A percentile compares a stretch with the other conserved stretches of the same genome.
Conservation (phyloP, 2,797 vertebrate genomes). For the Tragelaphus oryx region DNA sequence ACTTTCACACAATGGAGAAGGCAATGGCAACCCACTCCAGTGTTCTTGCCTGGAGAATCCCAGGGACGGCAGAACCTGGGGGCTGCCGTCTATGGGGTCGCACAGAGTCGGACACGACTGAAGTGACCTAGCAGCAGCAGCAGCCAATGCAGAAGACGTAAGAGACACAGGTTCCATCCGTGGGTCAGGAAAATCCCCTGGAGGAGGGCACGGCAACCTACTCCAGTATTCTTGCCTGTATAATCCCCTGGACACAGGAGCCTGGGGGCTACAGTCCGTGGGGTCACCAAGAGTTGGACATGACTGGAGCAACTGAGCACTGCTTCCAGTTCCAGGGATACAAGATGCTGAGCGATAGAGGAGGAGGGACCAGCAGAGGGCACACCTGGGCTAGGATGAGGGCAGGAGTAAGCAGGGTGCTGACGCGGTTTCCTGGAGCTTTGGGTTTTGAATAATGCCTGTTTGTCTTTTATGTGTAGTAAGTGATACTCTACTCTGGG, state of each 20-base stretch:
- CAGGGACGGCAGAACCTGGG: too few species aligned
- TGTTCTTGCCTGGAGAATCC: too few species aligned
- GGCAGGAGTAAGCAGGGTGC: background rate
- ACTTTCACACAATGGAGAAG: too few species aligned
- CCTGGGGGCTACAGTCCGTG: background rate
- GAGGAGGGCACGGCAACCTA: background rate
- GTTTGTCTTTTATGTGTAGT: conserved; percentile 62
- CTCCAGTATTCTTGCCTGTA: background rate
- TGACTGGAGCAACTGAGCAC: background rate
- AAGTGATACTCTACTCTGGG: conserved; percentile 57
- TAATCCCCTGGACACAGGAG: background rate
- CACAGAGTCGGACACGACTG: too few species aligned
- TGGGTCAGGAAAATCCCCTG: background rate
- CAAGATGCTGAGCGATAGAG: background rate
- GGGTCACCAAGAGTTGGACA: background rate
- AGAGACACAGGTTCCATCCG: background rate
- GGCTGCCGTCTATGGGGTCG: too few species aligned
- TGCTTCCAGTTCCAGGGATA: background rate
- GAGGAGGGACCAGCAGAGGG: background rate
- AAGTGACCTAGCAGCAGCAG: too few species aligned
- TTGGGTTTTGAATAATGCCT: conserved; percentile 63
- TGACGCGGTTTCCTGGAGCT: conserved; percentile 43
- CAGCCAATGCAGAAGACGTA: background rate
- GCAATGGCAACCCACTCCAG: too few species aligned
- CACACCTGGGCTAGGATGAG: background rate